These are phyloP conservation scores for Mystacornis crossleyi DNA, from an alignment of 2,113 vertebrate species.

Conservation along the genomic window DNA sequence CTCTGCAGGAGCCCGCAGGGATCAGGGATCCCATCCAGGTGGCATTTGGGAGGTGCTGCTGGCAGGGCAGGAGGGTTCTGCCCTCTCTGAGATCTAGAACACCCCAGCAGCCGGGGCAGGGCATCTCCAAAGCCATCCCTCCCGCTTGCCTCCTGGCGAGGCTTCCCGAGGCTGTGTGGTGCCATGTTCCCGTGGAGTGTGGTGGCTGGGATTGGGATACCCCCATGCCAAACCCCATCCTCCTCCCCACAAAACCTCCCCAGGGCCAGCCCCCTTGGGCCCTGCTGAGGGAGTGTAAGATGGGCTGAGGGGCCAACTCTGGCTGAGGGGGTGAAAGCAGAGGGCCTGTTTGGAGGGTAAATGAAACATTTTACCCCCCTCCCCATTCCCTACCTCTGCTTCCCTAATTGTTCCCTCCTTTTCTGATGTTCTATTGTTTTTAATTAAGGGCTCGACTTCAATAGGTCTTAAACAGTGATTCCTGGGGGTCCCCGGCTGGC, in stretches of 20 bases:
- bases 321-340: background rate
- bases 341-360: background rate
- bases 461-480: background rate
- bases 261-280: background rate
- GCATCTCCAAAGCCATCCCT: background rate
- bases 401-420: background rate
- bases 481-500: background rate
- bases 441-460: conserved; percentile 46
- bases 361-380: background rate
- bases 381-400: background rate
- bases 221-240: rapidly evolving
- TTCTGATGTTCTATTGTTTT: conserved; percentile 21
- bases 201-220: rapidly evolving
- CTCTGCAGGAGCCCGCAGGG: background rate
- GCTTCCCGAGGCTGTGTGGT: background rate
- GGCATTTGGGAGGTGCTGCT: background rate
- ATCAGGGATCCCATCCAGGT: background rate
- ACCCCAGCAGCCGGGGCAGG: background rate
- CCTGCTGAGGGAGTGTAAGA: background rate
- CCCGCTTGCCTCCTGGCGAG: rapidly evolving
- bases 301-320: background rate
- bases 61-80: background rate
- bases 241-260: background rate
- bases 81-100: rapidly evolving
- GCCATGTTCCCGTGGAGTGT: rapidly evolving